phyloP scores from a whole-genome alignment of 1,140 invertebrate genomes.

The Sycobia sp. region DNA sequence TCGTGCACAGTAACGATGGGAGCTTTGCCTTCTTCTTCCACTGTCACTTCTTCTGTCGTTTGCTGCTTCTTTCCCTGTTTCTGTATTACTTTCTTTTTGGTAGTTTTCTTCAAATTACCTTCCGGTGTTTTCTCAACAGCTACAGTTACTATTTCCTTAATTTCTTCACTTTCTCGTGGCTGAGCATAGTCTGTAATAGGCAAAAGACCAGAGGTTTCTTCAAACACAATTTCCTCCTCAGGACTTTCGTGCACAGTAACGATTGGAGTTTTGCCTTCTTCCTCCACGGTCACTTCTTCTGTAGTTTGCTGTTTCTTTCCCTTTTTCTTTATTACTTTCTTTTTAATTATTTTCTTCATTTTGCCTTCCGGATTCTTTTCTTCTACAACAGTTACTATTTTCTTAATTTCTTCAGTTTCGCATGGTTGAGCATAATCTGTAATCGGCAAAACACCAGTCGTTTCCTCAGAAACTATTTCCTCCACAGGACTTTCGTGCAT shows the following conservation, averaged over 20 bases:
- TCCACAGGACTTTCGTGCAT: constrained; percentile 42
- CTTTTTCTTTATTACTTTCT: constrained; percentile 41
- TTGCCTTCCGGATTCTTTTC: constrained; percentile 29
- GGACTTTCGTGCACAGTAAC: constrained; percentile 42
- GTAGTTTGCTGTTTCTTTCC: constrained; percentile 57
- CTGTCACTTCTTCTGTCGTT: constrained; percentile 43
- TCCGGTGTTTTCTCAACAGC: constrained; percentile 8
- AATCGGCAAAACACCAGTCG: constrained; percentile 15
- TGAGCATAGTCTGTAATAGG: background rate
- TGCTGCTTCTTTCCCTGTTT: constrained; percentile 48
- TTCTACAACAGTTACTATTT: constrained; percentile 30
- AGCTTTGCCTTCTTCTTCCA: constrained; percentile 41
- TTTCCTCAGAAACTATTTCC: constrained; percentile 36
- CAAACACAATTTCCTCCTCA: constrained; percentile 31
- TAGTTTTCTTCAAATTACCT: constrained; percentile 35
- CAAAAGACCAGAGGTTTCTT: constrained; percentile 25
- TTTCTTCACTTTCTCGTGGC: constrained; percentile 19
- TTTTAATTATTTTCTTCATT: constrained; percentile 33
- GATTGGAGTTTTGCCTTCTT: constrained; percentile 56
- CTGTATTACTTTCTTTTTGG: constrained; percentile 40
- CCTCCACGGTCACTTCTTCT: constrained; percentile 60
- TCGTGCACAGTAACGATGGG: constrained; percentile 47
- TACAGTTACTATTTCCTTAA: constrained; percentile 30
- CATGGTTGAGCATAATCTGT: constrained; percentile 8
- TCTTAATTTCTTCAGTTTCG: background rate